Base-by-base conservation (phyloP, 2,113 vertebrate species). In the Rhea americana region DNA sequence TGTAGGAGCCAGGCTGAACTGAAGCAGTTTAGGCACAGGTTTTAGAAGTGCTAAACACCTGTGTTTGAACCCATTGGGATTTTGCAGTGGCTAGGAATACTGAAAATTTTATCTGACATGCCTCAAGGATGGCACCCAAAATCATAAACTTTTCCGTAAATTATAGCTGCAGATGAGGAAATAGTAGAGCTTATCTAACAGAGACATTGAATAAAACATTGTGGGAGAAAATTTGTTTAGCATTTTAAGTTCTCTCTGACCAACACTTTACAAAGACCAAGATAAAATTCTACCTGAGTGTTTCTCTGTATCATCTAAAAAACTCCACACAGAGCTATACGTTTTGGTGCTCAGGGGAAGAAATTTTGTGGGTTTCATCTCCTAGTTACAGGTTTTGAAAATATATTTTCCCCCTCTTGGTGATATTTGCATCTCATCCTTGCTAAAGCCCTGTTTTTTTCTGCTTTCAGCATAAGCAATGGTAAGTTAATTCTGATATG, bases 341-440 rank as follows among this genome's bases (percentile, higher is more conserved):
- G 56, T 61, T 56, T 47, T 68, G 26, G 11, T 24, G 30, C 41
- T 56, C 1, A 0, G 32, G 25, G 25, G 37, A 68, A 68, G 78
- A n/a, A 76, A 28, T 48, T 14, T n/a, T 1, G 0, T 63, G 5
- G 14, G 55, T 71, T n/a, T 16, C 41, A 47, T 74, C 18, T 63
- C n/a, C 10, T 51, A 50, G 24, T 70, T 81, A 58, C 5, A 74
- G 43, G 28, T 71, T 93, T 86, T 51, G n/a, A 90, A 95, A 83
- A 67, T 19, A 17, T 47, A 26, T 5, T 79, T 82, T 5, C 18
- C 18, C 26, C 3, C 13, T 85, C 85, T 76, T 72, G 12, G 15
- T 9, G 21, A 8, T 70, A 2, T 51, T 88, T 87, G 78, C 7
- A 21, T 59, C 35, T 85, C 68, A 39, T 18, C 48, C 17, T 91